Base-by-base conservation (phyloP, 2,797 vertebrate genomes). In the Amniataba percoides region DNA sequence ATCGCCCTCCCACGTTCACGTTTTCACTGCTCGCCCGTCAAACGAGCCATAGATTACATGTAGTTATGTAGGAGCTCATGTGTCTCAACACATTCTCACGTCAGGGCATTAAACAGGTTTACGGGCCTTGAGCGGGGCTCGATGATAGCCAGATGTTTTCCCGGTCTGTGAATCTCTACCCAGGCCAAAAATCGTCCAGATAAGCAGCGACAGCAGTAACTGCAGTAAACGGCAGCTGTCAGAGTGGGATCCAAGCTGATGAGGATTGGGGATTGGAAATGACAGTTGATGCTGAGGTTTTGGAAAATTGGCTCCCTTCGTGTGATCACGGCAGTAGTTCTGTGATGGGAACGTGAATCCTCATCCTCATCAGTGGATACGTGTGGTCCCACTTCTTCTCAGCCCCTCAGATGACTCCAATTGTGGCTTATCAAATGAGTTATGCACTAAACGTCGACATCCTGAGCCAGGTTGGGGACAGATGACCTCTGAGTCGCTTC, bases 121-220 rank as follows among this genome's bases (percentile, higher is more conserved):
- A 80, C 77, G 72, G 88, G 78, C 83, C 84, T 78, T 87, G 65
- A 5, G 40, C 57, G 25, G 65, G 61, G 52, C 77, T 84, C 84
- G 46, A 90, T 89, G 83, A 88, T 80, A 90, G 89, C 92, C 91
- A 94, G 93, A 94, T 93, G 93, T 92, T 89, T 81, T 83, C 74
- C 81, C 18, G 13, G 70, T 86, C 74, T 73, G 70, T 80, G 89
- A 86, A 86, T 73, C 79, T 84, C 85, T 74, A 72, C 63, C 69
- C 74, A 60, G 68, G 36, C 67, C 34, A 13, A 49, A 75, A 63
- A 69, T 27, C 14, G 63, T 66, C 56, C 56, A 42, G 81, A 89
- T 89, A 82, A 80, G 82, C 23, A 31, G 0, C n/a, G 4, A 67
- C 60, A 64, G 19, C 57, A 66, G 76, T 72, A 85, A 25, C 71